phyloP scores from a whole-genome alignment of 2,888 invertebrate species.

The Ceramica pisi region DNA sequence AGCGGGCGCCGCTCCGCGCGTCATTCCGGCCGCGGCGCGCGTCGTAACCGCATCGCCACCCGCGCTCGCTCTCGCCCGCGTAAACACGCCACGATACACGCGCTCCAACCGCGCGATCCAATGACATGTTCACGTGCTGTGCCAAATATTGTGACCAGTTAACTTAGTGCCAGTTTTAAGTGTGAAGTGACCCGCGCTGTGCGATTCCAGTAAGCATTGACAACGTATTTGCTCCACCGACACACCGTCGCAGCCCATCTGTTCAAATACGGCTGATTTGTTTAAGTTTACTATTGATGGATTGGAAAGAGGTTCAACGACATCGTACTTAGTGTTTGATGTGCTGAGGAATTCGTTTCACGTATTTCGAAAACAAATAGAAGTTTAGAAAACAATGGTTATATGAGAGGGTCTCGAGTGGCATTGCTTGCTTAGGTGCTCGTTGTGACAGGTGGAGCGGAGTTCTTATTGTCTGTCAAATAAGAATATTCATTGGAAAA shows the following conservation, averaged over 20 bases:
- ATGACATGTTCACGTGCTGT: conserved; percentile 79
- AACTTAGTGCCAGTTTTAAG: conserved; percentile 79
- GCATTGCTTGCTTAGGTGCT: conserved; percentile 87
- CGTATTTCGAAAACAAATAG: conserved; percentile 87
- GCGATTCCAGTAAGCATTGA: conserved; percentile 62
- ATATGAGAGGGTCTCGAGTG: conserved; percentile 78
- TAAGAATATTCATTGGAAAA: conserved; percentile 74
- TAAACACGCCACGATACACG: conserved; percentile 76
- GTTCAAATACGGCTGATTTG: conserved; percentile 84
- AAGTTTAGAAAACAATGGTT: conserved; percentile 86
- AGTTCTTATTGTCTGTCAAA: conserved; percentile 77
- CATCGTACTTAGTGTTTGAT: conserved; percentile 80
- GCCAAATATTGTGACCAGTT: conserved; percentile 79
- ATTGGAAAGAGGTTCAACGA: conserved; percentile 84
- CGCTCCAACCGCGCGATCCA: conserved; percentile 49
- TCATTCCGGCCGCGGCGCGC: conserved; percentile 89
- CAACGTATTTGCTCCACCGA: conserved; percentile 71
- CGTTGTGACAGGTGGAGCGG: conserved; percentile 81
- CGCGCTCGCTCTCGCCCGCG: conserved; percentile 74
- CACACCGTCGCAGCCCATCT: conserved; percentile 78
- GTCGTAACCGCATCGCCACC: conserved; percentile 79
- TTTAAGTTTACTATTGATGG: conserved; percentile 86
- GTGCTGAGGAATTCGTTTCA: conserved; percentile 87
- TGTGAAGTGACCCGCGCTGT: conserved; percentile 79
- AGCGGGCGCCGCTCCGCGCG: conserved; percentile 79